Evolutionary conservation across 2,113 vertebrate genomes (phyloP).

Genomic region (Aythya baeri): DNA sequence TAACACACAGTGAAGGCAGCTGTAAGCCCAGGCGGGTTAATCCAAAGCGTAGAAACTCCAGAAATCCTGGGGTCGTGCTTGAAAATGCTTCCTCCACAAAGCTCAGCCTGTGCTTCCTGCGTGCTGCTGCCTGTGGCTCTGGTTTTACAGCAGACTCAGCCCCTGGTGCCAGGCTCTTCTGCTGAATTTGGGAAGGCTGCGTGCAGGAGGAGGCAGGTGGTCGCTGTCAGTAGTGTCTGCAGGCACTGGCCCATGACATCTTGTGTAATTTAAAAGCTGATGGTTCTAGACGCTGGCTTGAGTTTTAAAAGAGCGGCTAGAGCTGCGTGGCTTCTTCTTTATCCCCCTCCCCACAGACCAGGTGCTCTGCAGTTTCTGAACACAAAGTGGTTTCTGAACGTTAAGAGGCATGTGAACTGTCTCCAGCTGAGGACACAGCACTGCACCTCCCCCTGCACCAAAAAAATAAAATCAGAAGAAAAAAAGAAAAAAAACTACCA

Average conservation of each 20-base stretch:
- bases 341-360: conserved; percentile 2
- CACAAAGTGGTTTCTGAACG: conserved; percentile 13
- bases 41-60: background rate
- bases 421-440: background rate
- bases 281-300: background rate
- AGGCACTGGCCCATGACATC: background rate
- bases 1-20: background rate
- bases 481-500: background rate
- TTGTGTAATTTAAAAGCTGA: background rate
- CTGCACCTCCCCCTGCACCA: background rate
- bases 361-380: conserved; percentile 41
- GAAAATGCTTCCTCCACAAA: background rate
- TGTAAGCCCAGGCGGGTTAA: background rate
- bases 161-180: background rate
- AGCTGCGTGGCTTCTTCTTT: conserved; percentile 1
- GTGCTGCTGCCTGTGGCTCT: background rate
- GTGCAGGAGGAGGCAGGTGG: background rate
- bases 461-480: accelerated
- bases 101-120: background rate
- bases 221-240: background rate
- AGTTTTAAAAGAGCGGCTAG: background rate
- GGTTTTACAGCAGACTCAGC: background rate
- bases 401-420: conserved; percentile 19
- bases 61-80: background rate
- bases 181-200: background rate